phyloP scores from a whole-genome alignment of 2,888 invertebrate species.

The Epinotia ramella region DNA sequence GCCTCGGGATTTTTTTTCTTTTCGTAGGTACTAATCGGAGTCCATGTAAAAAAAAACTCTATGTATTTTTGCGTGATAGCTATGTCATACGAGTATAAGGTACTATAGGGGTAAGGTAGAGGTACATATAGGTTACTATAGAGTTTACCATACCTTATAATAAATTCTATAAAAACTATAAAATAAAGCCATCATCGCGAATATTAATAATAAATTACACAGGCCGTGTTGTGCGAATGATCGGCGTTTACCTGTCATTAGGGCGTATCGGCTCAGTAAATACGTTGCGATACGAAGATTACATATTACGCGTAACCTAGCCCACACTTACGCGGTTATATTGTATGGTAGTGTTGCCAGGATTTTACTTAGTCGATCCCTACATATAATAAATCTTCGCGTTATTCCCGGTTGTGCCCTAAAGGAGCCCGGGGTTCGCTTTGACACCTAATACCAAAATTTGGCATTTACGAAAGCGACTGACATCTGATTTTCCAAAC shows the following conservation, averaged over 20 bases:
- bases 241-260: conserved; percentile 40
- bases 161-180: conserved; percentile 12
- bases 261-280: conserved; percentile 40
- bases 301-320: conserved; percentile 34
- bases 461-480: no score
- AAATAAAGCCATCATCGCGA: conserved; percentile 17
- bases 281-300: conserved; percentile 39
- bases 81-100: no score
- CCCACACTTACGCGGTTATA: conserved; percentile 27
- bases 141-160: background rate
- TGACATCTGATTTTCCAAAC: no score
- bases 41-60: no score
- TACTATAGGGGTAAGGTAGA: background rate
- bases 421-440: no score
- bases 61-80: no score
- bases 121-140: background rate
- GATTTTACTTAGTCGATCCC: conserved; percentile 27
- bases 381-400: no score
- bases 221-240: conserved; percentile 36
- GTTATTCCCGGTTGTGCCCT: no score
- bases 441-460: no score
- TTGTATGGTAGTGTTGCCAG: conserved; percentile 58
- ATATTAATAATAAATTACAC: conserved; percentile 40
- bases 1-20: no score
- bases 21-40: no score